Evolutionary conservation across 1,140 invertebrate genomes (phyloP).

Genomic region (Trichogramma pretiosum): DNA sequence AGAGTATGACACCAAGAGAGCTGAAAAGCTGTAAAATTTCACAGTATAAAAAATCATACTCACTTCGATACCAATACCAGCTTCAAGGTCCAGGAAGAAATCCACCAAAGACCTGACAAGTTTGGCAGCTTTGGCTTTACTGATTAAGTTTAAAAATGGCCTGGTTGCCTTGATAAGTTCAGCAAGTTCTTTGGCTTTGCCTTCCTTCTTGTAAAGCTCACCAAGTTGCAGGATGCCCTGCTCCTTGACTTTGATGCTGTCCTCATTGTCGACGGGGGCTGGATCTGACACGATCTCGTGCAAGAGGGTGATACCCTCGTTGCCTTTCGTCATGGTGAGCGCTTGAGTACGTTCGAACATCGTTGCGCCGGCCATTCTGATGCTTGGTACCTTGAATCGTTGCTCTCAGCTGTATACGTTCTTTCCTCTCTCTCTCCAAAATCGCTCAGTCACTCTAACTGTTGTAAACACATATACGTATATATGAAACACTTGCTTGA

Average conservation of each 20-base stretch:
- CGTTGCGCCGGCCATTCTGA: constrained; percentile 75
- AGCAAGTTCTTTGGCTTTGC: constrained; percentile 87
- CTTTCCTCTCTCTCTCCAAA: too few relatives aligned
- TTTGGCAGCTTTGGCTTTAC: constrained; percentile 98
- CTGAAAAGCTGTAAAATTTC: too few relatives aligned
- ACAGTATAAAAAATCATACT: constrained; percentile 4
- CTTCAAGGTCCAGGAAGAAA: constrained; percentile 94
- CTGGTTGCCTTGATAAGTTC: constrained; percentile 88
- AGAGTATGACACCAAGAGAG: too few relatives aligned
- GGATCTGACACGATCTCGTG: constrained; percentile 65
- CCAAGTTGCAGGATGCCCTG: constrained; percentile 83
- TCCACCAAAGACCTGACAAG: constrained; percentile 93
- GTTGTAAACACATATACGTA: background rate
- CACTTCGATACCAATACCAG: constrained; percentile 81
- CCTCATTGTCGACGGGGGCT: constrained; percentile 54
- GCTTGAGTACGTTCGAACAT: constrained; percentile 72
- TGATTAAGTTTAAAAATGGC: constrained; percentile 88
- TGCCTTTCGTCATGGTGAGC: constrained; percentile 59
- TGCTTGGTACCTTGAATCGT: too few relatives aligned
- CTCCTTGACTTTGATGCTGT: constrained; percentile 78
- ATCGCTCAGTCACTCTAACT: constrained; percentile 15
- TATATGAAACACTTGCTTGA: background rate
- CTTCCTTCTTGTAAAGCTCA: constrained; percentile 82
- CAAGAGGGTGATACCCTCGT: constrained; percentile 59
- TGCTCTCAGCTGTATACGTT: too few relatives aligned